These are phyloP conservation scores for Xiphophorus maculatus DNA, from an alignment of 2,113 vertebrate genomes.

Conservation along the genomic window DNA sequence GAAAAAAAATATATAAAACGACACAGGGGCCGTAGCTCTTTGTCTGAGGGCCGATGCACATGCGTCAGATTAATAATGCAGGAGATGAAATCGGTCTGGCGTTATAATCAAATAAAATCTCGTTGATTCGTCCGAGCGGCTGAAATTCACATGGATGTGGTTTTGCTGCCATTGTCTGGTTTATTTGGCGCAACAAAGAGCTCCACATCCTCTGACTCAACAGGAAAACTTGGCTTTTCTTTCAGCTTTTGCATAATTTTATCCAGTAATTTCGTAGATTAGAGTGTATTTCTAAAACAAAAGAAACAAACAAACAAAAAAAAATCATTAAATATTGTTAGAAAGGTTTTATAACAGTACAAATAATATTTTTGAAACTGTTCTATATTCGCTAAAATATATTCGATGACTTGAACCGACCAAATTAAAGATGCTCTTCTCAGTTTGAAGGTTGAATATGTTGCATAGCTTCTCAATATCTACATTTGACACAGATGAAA, in stretches of 20 bases:
- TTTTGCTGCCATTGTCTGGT: not conserved
- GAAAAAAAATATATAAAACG: constrained; percentile 8
- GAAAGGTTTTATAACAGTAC: not conserved
- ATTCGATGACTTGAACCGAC: not conserved
- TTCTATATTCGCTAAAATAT: not conserved
- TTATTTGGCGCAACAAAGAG: not conserved
- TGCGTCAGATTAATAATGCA: constrained; percentile 55
- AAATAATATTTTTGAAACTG: not conserved
- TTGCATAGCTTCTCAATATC: no score
- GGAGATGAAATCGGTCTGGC: constrained; percentile 47
- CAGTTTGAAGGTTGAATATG: not conserved
- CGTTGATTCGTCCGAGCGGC: constrained; percentile 19
- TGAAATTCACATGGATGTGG: constrained; percentile 10
- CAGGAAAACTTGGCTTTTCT: not conserved
- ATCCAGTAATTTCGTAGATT: not conserved
- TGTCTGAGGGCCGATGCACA: constrained; percentile 39
- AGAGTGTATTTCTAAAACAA: not conserved
- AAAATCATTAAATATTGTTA: no score
- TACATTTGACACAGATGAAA: no score
- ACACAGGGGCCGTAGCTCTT: constrained; percentile 15
- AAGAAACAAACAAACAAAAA: no score
- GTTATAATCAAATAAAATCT: constrained; percentile 64
- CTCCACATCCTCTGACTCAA: not conserved
- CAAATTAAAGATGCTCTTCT: not conserved
- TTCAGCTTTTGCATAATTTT: not conserved